phyloP scores from a whole-genome alignment of 2,797 vertebrate species.

The Amniataba percoides region DNA sequence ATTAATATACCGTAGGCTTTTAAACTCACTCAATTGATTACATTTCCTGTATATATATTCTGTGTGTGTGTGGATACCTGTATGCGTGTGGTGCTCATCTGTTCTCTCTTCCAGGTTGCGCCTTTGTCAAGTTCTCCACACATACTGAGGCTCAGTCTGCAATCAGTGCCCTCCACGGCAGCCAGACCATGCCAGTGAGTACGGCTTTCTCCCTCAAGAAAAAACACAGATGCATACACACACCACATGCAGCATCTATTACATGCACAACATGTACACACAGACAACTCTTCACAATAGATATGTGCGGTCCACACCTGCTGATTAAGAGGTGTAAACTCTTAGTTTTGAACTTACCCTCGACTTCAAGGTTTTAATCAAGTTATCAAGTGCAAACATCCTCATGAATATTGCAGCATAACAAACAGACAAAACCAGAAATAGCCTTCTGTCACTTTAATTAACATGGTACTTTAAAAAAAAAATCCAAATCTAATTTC shows the following conservation, averaged over 20 bases:
- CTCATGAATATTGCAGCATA: slow-evolving; percentile 52
- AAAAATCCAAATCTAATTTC: slow-evolving; percentile 70
- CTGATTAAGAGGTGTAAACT: slow-evolving; percentile 35
- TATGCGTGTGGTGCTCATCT: slow-evolving; percentile 58
- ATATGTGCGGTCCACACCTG: slow-evolving; percentile 9
- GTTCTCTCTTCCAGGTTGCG: slow-evolving; percentile 88
- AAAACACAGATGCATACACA: slow-evolving; percentile 4
- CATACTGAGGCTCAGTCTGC: slow-evolving; percentile 97
- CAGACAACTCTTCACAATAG: slow-evolving; percentile 10
- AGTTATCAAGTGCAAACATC: slow-evolving; percentile 26
- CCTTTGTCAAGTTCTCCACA: slow-evolving; percentile 98
- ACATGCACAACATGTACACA: slow-evolving; percentile 12
- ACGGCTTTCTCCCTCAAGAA: slow-evolving; percentile 32
- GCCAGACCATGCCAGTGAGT: slow-evolving; percentile 98
- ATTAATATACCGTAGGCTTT: slow-evolving; percentile 59
- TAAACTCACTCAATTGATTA: slow-evolving; percentile 52
- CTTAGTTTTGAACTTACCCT: background rate
- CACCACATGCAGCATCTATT: slow-evolving; percentile 1
- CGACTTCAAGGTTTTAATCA: slow-evolving; percentile 46
- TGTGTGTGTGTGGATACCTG: slow-evolving; percentile 41
- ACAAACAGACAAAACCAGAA: slow-evolving; percentile 57
- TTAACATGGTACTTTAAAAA: slow-evolving; percentile 58
- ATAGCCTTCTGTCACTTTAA: slow-evolving; percentile 65
- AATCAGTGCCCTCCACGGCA: slow-evolving; percentile 95
- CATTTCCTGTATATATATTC: slow-evolving; percentile 31